A percentile compares a stretch with the other conserved stretches of the same genome.
These are phyloP conservation scores for Diloba caeruleocephala DNA, from an alignment of 2,888 invertebrate genomes.

Conservation along the genomic window DNA sequence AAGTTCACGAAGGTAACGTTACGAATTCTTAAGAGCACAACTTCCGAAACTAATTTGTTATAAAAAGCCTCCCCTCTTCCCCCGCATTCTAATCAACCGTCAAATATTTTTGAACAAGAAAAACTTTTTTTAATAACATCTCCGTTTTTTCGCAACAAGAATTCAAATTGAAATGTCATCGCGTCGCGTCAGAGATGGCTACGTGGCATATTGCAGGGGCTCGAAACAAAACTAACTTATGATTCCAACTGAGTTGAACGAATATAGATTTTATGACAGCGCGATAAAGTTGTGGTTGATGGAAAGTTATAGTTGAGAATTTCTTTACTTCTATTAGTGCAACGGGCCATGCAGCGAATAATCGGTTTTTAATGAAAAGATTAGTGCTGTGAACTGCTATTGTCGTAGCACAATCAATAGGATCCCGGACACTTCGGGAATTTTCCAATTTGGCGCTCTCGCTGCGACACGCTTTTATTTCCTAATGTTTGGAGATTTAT, in stretches of 20 bases:
- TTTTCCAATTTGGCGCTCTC: constrained; percentile 81
- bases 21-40: constrained; percentile 35
- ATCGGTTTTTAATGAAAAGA: constrained; percentile 89
- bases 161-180: constrained; percentile 88
- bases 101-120: constrained; percentile 64
- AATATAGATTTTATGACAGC: constrained; percentile 56
- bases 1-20: constrained; percentile 28
- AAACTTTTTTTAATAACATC: constrained; percentile 76
- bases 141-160: constrained; percentile 73
- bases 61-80: constrained; percentile 38
- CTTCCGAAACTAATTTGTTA: constrained; percentile 54
- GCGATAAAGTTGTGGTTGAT: constrained; percentile 49
- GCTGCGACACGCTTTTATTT: constrained; percentile 65
- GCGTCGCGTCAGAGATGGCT: constrained; percentile 70
- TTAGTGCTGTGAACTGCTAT: constrained; percentile 80
- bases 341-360: constrained; percentile 84
- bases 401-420: constrained; percentile 78
- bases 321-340: constrained; percentile 85
- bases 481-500: constrained; percentile 55
- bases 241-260: constrained; percentile 16
- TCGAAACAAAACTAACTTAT: constrained; percentile 51
- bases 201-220: constrained; percentile 78
- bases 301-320: constrained; percentile 55
- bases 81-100: constrained; percentile 60
- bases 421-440: constrained; percentile 79